These are phyloP conservation scores for Acinonyx jubatus DNA, from an alignment of 2,113 vertebrate species.

Conservation along the genomic window DNA sequence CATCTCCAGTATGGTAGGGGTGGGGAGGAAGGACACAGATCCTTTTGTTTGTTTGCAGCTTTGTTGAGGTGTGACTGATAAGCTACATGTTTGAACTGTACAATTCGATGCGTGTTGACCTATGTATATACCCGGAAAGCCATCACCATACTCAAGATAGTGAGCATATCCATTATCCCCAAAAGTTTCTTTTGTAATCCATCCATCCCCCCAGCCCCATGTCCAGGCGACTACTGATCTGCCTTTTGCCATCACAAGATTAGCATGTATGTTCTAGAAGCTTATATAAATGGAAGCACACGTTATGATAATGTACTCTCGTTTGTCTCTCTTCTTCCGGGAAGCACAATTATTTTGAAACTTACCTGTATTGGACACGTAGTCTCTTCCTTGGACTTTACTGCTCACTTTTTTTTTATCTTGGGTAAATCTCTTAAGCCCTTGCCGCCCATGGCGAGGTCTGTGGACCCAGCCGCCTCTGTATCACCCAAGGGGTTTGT, in stretches of 20 bases:
- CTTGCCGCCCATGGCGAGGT: neutral
- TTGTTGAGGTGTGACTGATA: neutral
- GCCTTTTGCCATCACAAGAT: neutral
- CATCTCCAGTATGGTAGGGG: accelerated
- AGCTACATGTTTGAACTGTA: neutral
- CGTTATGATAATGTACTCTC: neutral
- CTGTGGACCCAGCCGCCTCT: neutral
- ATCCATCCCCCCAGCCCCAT: neutral
- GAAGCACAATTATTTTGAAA: constrained; percentile 12
- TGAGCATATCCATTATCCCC: neutral
- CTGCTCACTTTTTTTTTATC: neutral
- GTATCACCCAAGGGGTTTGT: neutral
- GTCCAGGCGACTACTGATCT: neutral
- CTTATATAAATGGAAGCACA: neutral
- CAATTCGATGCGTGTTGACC: neutral
- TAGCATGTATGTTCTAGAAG: neutral
- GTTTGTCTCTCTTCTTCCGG: constrained; percentile 23
- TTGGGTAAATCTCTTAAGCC: constrained; percentile 14
- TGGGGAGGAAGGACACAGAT: neutral
- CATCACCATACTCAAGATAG: neutral
- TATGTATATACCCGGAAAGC: neutral
- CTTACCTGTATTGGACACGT: neutral
- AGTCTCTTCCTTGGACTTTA: neutral
- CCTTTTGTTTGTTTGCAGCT: neutral
- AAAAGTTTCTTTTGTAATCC: neutral